Base-by-base conservation (phyloP, 30 jellyfish, hydroid and myxozoan species). In the Pseudorhiza aurosa region DNA sequence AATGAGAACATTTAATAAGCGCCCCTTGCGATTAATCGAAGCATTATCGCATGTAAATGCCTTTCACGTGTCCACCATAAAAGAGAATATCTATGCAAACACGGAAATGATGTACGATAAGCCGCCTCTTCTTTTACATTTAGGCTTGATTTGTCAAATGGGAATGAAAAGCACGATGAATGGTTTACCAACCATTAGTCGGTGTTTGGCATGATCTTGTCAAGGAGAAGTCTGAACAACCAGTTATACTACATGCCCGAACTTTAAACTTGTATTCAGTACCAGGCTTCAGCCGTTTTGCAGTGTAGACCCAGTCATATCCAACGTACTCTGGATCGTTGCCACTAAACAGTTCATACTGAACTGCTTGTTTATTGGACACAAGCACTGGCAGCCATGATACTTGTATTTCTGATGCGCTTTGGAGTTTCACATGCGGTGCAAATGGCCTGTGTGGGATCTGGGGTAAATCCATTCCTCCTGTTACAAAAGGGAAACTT, bases 281-380 rank as follows among this genome's bases (percentile, higher is more conserved):
- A 7, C 81, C 94, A 12, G 92, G 86, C 43, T 75, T 69, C 36
- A 89, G 84, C 18, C 97, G 75, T 55, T 75, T 89, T 32, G 97
- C 97, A 83, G 75, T 74, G 55, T 89, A 88, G 1, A 62, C 76
- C 80, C 82, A 75, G 65, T 89, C 97, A 50, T 89, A 85, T 9
- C 97, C 97, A 72, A 72, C 74, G 67, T 89, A 89, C 47, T 89
- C 97, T 1, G 80, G 68, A 30, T 89, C 97, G 25, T 89, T 82
- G 1, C 96, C 96, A 46, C 79, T 81, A 87, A 47, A 89, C 22
- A 89, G 81, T 44, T 89, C 97, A 69, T 82, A 89, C 40, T 81
- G 58, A 0, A 60, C 89, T 17, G 82, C 80, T 22, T 65, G 89
- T 25, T 60, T 67, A 31, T 64, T 68, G n/a, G 85, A 43, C 43